phyloP scores from a whole-genome alignment of 2,113 vertebrate species.

The Halcyon senegalensis region DNA sequence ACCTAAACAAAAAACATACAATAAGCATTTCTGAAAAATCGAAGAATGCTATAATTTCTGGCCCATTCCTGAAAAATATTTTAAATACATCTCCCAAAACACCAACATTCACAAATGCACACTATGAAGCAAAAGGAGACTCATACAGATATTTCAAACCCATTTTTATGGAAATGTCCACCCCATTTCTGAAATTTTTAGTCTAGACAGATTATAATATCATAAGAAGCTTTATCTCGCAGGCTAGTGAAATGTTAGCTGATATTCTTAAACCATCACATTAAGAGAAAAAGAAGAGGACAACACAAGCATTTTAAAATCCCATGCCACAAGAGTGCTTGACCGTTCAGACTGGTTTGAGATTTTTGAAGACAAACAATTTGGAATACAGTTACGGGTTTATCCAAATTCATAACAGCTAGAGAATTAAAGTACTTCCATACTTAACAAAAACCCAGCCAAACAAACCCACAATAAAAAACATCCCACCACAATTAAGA shows the following conservation, averaged over 20 bases:
- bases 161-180: neutral
- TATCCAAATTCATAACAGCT: neutral
- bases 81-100: neutral
- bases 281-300: neutral
- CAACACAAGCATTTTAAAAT: neutral
- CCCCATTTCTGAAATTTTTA: neutral
- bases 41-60: neutral
- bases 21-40: neutral
- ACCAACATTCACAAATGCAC: neutral
- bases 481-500: neutral
- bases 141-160: neutral
- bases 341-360: neutral
- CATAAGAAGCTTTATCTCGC: neutral
- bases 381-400: neutral
- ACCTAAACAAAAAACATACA: constrained; percentile 71
- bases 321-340: neutral
- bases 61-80: neutral
- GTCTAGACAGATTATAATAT: neutral
- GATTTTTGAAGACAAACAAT: neutral
- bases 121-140: neutral
- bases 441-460: neutral
- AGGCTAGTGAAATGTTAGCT: neutral
- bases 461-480: neutral
- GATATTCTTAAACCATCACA: neutral
- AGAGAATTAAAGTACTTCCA: neutral